Base-by-base conservation (phyloP, 2,888 invertebrate genomes). In the Nomada fabriciana region DNA sequence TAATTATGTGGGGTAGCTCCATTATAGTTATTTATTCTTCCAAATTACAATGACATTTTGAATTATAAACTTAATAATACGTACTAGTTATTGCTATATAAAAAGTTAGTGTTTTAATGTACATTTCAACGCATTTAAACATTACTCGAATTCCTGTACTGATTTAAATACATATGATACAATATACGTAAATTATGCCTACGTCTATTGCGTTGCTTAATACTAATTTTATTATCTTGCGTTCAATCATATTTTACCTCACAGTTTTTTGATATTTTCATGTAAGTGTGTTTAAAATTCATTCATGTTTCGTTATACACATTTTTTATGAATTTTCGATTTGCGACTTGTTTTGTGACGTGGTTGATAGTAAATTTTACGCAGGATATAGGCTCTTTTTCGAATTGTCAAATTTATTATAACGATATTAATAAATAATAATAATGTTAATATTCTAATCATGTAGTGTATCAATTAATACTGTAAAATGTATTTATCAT, bases 91-190 rank as follows among this genome's bases (percentile, higher is more conserved):
- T 18, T 65, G 47, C 18, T 65, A 65, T 65, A 65, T 65, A 65
- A 65, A 65, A 65, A 65, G 50, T n/a, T 50, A 25, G 11, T 50
- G 11, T 50, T 64, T 64, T 25, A 64, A 50, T 50, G 64, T 9
- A 47, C 29, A 50, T 25, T 25, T 65, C 11, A 50, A 50, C n/a
- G 13, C n/a, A 65, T 50, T 65, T 50, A 25, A 53, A 63, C 13
- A 3, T 13, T 47, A 47, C 15, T 15, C 3, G 15, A 47, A 47
- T 47, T 47, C 15, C 47, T 47, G 15, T 47, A 47, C 47, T 47
- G 11, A 10, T 36, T 36, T 47, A 47, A 15, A 47, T 47, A 47
- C 36, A 36, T 36, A 36, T 36, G 36, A 36, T 36, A 36, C 36
- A 36, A 36, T 47, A 47, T 47, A 10, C 47, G 13, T 13, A 47